Percentiles rank a stretch among this genome's conserved stretches.
phyloP scores from a whole-genome alignment of 2,113 vertebrate species.

The Pipra filicauda region DNA sequence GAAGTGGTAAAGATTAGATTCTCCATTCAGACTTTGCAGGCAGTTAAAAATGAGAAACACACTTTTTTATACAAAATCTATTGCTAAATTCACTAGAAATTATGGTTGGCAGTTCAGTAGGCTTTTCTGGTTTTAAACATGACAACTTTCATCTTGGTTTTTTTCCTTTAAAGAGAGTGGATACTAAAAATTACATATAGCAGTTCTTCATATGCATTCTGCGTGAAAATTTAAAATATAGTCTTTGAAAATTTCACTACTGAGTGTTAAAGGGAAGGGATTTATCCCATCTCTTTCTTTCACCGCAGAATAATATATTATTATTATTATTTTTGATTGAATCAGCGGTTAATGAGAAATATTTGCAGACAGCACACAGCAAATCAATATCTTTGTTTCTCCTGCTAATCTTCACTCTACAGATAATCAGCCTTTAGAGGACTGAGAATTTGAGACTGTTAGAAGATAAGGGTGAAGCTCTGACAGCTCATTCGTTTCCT shows the following conservation, averaged over 20 bases:
- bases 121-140: background rate
- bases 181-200: background rate
- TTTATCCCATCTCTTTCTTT: background rate
- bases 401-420: constrained; percentile 2
- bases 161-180: background rate
- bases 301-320: background rate
- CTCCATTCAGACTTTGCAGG: background rate
- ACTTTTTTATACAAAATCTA: background rate
- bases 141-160: background rate
- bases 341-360: constrained; percentile 29
- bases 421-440: constrained; percentile 46
- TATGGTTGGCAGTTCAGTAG: background rate
- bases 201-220: background rate
- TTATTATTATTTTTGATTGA: constrained; percentile 4
- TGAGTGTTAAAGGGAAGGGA: background rate
- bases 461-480: constrained; percentile 21
- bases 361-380: background rate
- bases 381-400: constrained; percentile 41
- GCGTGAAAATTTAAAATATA: background rate
- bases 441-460: background rate
- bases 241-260: background rate
- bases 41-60: background rate
- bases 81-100: background rate
- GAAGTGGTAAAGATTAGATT: background rate
- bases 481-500: constrained; percentile 42